Evolutionary conservation across 2,888 invertebrate species (phyloP).

Genomic region (Drosophila niveifrons): DNA sequence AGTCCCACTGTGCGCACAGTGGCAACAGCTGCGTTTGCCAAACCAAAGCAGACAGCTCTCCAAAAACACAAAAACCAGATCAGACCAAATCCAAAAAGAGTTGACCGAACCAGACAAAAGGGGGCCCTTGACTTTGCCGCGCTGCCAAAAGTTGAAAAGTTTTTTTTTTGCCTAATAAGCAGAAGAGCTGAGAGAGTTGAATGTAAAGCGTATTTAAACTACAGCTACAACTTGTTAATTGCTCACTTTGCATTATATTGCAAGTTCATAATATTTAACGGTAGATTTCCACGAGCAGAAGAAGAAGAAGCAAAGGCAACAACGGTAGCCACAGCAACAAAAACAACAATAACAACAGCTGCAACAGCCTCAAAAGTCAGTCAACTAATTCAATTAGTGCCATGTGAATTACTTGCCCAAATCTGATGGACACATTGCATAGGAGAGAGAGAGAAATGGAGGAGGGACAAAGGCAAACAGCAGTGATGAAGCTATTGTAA

Average conservation of each 20-base stretch:
- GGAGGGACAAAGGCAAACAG: slow-evolving; percentile 23
- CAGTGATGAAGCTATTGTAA: slow-evolving; percentile 54
- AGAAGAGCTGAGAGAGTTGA: slow-evolving; percentile 21
- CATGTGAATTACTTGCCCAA: slow-evolving; percentile 75
- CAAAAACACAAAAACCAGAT: slow-evolving; percentile 4
- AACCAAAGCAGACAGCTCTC: slow-evolving; percentile 19
- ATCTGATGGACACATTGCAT: slow-evolving; percentile 47
- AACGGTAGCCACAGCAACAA: slow-evolving; percentile 5
- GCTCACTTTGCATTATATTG: slow-evolving; percentile 77
- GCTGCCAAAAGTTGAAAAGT: slow-evolving; percentile 13
- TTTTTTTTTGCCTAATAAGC: slow-evolving; percentile 34
- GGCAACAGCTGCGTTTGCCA: slow-evolving; percentile 66
- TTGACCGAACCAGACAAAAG: slow-evolving; percentile 21
- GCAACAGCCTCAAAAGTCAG: slow-evolving; percentile 70
- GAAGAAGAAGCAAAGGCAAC: slow-evolving; percentile 7
- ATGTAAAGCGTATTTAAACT: slow-evolving; percentile 37
- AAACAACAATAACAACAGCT: slow-evolving; percentile 18
- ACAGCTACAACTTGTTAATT: slow-evolving; percentile 66
- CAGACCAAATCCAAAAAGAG: neutral
- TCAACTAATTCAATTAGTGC: slow-evolving; percentile 79
- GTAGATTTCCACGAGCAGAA: slow-evolving; percentile 46
- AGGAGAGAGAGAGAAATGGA: neutral
- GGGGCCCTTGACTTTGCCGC: slow-evolving; percentile 34
- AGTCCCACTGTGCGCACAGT: slow-evolving; percentile 20
- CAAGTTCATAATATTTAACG: slow-evolving; percentile 65